These are phyloP conservation scores for Eupithecia inturbata DNA, from an alignment of 2,888 invertebrate genomes.

Conservation along the genomic window DNA sequence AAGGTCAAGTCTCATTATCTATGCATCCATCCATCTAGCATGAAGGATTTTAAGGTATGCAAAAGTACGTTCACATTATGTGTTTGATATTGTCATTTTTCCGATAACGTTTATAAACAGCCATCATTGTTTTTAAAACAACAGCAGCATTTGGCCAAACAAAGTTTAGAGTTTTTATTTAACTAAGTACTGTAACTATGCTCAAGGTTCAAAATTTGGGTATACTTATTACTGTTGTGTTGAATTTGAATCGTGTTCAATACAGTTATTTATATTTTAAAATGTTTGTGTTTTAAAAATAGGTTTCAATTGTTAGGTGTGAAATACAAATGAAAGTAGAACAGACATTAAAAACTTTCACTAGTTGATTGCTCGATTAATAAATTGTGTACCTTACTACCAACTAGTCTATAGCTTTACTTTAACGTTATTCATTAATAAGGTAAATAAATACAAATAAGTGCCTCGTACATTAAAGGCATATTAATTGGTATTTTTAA, in stretches of 20 bases:
- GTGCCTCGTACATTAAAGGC: too few species aligned
- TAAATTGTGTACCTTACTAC: conserved; percentile 6
- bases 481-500: too few species aligned
- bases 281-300: neutral
- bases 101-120: neutral
- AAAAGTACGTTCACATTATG: neutral
- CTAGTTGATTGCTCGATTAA: conserved; percentile 4
- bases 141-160: neutral
- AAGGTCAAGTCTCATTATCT: neutral
- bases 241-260: neutral
- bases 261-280: neutral
- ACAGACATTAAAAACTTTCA: conserved; percentile 22
- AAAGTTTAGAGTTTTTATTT: neutral
- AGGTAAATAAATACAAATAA: neutral
- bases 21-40: neutral
- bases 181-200: neutral
- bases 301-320: neutral
- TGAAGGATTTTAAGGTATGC: neutral
- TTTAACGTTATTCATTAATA: neutral
- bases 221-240: neutral
- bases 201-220: neutral
- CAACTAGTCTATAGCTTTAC: neutral
- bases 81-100: conserved; percentile 1
- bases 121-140: neutral
- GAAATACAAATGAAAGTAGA: conserved; percentile 21